Base-by-base conservation (phyloP, 2,797 vertebrate species). In the Tangara arthus region DNA sequence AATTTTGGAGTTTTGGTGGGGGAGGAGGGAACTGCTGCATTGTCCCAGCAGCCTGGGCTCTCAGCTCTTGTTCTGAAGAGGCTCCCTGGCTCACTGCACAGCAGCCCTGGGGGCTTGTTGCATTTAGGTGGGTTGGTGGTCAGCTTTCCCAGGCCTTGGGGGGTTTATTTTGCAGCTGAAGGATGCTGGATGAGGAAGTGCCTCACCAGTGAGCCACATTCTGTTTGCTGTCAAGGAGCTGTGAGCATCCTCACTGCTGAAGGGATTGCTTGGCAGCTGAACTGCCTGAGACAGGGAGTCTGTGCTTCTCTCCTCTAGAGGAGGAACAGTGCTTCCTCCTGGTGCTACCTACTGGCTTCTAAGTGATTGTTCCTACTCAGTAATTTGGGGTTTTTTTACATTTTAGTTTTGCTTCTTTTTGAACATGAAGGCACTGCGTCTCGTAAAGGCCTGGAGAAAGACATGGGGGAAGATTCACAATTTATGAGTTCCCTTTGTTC, bases 231-330 rank as follows among this genome's bases (percentile, higher is more conserved):
- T 60, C 4, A 5, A 68, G 91, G 79, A 91, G 61, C 35, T 82
- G 52, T 17, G 75, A 73, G 47, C 23, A 1, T 81, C 82, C 27
- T 91, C 11, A 0, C 34, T 77, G 63, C 72, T 84, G 70, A 32
- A 83, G 71, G 47, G 44, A 84, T 79, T 72, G 65, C 73, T 68
- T 94, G 94, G 92, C 78, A 85, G 11, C 79, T 85, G 83, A 53
- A 23, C 68, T 86, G 61, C 72, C 57, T 81, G 27, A 4, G 9
- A 39, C 57, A 50, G 26, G 21, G 71, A 55, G 12, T 61, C 46
- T 73, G 44, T 79, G 37, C 47, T 49, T 15, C 59, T 86, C 19
- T 78, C 32, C 70, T 94, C 27, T 44, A 8, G 65, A 52, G 69
- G 21, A 85, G 68, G 19, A 13, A 9, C 21, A 24, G 46, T 26